Evolutionary conservation across 2,113 vertebrate species (phyloP).

Genomic region (Irena cyanogastra): DNA sequence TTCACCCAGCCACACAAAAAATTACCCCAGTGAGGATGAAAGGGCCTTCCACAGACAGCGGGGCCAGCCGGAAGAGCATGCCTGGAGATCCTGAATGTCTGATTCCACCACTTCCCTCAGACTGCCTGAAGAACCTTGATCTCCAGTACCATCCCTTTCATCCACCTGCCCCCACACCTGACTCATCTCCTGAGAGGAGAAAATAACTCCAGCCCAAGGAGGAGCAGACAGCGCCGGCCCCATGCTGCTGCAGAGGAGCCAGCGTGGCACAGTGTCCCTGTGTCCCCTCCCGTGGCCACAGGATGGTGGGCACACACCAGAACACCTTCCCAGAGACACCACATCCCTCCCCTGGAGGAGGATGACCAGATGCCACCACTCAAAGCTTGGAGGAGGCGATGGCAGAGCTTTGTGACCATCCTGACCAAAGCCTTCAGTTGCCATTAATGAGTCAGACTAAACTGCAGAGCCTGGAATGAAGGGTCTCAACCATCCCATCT

Average conservation of each 20-base stretch:
- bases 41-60: not conserved
- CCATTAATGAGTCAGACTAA: not conserved
- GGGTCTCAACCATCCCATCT: not conserved
- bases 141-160: not conserved
- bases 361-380: not conserved
- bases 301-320: not conserved
- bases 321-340: not conserved
- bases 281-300: not conserved
- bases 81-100: slow-evolving; percentile 49
- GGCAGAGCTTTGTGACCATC: not conserved
- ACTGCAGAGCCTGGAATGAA: not conserved
- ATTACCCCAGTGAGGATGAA: slow-evolving; percentile 2
- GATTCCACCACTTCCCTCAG: slow-evolving; percentile 35
- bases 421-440: not conserved
- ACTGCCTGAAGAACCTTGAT: slow-evolving; percentile 35
- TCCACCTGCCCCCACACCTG: slow-evolving; percentile 56
- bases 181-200: slow-evolving; percentile 37
- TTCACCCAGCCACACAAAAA: not conserved
- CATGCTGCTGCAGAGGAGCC: not conserved
- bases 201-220: slow-evolving; percentile 31
- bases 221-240: not conserved
- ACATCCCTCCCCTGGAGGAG: not conserved
- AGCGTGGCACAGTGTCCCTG: not conserved
- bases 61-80: slow-evolving; percentile 27
- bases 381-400: not conserved